These are phyloP conservation scores for Caenorhabditis imperialis DNA, from an alignment of 2,888 invertebrate species.

Conservation along the genomic window DNA sequence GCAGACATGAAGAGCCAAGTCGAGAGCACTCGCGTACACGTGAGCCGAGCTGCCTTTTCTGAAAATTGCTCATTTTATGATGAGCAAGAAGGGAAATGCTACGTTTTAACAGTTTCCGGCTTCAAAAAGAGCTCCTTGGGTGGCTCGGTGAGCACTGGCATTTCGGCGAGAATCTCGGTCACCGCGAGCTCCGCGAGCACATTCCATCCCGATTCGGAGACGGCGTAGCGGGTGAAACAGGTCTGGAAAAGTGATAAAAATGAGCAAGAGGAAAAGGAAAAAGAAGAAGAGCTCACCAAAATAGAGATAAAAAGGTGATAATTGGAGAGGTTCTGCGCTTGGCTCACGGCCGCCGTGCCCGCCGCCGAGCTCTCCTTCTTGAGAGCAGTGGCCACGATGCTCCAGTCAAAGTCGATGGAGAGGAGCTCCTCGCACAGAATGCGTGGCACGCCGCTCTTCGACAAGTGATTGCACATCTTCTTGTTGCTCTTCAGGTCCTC, in stretches of 20 bases:
- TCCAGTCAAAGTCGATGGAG: conserved; percentile 54
- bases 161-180: conserved; percentile 56
- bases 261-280: not conserved
- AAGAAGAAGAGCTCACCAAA: conserved; percentile 36
- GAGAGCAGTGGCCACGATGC: conserved; percentile 14
- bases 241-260: conserved; percentile 38
- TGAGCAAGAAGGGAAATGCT: conserved; percentile 2
- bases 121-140: conserved; percentile 65
- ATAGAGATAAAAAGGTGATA: conserved; percentile 47
- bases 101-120: conserved; percentile 59
- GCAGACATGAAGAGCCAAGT: conserved; percentile 59
- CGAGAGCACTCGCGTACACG: conserved; percentile 50
- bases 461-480: conserved; percentile 43
- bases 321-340: conserved; percentile 32
- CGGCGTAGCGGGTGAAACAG: conserved; percentile 51
- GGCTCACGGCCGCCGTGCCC: not conserved
- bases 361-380: conserved; percentile 1
- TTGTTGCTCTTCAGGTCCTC: conserved; percentile 60
- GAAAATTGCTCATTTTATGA: conserved; percentile 7
- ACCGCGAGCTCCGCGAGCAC: conserved; percentile 56
- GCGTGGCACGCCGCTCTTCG: conserved; percentile 56
- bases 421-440: conserved; percentile 53
- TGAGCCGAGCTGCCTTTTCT: conserved; percentile 53
- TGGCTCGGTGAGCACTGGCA: conserved; percentile 49
- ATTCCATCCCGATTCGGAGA: conserved; percentile 60